Percentiles rank a stretch among this genome's conserved stretches.
Conservation (phyloP, 2,888 invertebrate genomes). For the Caenorhabditis angaria region DNA sequence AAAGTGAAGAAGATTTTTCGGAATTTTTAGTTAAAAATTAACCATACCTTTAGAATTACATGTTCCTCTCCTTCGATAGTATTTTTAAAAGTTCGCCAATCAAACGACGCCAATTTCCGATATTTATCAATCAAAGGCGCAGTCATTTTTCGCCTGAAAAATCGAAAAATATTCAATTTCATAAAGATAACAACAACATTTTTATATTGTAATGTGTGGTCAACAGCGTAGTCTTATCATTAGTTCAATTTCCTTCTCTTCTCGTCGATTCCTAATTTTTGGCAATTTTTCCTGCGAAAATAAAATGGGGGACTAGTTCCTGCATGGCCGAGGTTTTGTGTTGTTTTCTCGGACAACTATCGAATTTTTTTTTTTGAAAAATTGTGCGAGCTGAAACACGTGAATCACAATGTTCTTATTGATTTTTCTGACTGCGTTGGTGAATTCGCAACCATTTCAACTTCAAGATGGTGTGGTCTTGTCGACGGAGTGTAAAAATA, state of each 20-base stretch:
- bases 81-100: slow-evolving; percentile 86
- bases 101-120: slow-evolving; percentile 79
- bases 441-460: background rate
- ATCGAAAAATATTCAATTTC: background rate
- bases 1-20: background rate
- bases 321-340: background rate
- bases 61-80: slow-evolving; percentile 83
- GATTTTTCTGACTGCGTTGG: background rate
- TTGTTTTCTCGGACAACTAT: background rate
- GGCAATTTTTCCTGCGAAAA: background rate
- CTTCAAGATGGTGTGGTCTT: background rate
- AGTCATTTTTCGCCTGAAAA: slow-evolving; percentile 19
- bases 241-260: slow-evolving; percentile 1
- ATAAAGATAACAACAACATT: background rate
- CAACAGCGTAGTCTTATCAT: background rate
- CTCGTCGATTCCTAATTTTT: background rate
- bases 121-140: slow-evolving; percentile 41
- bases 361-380: background rate
- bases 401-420: background rate
- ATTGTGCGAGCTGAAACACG: background rate
- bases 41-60: slow-evolving; percentile 81
- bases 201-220: background rate
- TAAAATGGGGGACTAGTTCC: background rate
- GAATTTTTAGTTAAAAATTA: background rate
- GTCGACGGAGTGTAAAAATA: background rate